Percentiles rank a stretch among this genome's conserved stretches.
phyloP scores from a whole-genome alignment of 2,888 invertebrate genomes.

The Cordilura impudica region DNA sequence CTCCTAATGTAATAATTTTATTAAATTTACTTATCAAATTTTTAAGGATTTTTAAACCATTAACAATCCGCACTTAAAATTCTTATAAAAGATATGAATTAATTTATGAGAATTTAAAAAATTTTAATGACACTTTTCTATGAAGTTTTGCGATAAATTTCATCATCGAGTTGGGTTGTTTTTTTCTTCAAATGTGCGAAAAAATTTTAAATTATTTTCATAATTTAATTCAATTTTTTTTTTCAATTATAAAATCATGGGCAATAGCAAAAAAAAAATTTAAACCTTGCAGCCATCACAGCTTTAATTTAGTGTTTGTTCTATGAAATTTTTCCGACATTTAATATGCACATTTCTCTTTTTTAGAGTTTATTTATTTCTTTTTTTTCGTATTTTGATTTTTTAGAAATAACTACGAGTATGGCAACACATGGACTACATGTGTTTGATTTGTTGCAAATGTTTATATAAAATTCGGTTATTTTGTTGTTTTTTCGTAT shows the following conservation, averaged over 20 bases:
- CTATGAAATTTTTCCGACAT: background rate
- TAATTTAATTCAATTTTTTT: background rate
- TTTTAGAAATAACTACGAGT: background rate
- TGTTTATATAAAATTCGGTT: slow-evolving; percentile 17
- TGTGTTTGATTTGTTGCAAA: slow-evolving; percentile 35
- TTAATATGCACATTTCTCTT: background rate
- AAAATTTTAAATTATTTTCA: background rate
- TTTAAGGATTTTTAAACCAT: background rate
- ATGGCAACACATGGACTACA: slow-evolving; percentile 35
- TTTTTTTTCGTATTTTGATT: background rate
- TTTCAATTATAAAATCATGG: background rate
- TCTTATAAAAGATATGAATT: slow-evolving; percentile 18
- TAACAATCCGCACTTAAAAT: background rate
- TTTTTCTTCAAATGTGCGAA: too few relatives aligned
- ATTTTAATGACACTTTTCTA: background rate
- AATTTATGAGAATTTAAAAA: slow-evolving; percentile 27
- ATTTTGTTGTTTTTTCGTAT: background rate
- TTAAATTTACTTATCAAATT: too few relatives aligned
- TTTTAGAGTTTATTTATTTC: slow-evolving; percentile 7
- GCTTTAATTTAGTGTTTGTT: background rate
- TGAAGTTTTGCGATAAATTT: background rate
- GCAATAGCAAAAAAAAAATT: background rate
- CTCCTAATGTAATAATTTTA: too few relatives aligned
- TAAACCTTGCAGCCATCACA: background rate
- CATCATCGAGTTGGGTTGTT: too few relatives aligned